Evolutionary conservation across 2,888 invertebrate genomes (phyloP), one percentile per base, ranked within the genome.

Genomic region (Eurytoma californica): DNA sequence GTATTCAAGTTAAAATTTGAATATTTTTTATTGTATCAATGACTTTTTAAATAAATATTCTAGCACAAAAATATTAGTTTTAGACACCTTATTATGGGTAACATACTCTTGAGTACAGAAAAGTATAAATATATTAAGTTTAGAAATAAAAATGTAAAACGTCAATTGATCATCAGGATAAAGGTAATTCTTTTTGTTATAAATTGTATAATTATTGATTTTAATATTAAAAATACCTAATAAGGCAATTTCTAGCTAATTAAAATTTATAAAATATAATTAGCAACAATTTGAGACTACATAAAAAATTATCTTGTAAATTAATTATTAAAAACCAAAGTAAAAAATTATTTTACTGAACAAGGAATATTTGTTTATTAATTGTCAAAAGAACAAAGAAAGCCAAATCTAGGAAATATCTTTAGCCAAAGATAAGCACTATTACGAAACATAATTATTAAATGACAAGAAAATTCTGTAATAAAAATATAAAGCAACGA

Each of bases 401-500:
- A 24, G 30, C 39, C 53, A 63, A 63, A 72, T 53, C 53, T 61
- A 72, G 28, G 28, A 53, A 72, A 53, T 72, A 72, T 72, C 30
- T 72, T 63, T 72, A 51, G 20, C 72, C 72, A 72, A 72, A 72
- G 61, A 72, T 53, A 72, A 57, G 39, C 60, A 16, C 3, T 51
- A 20, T 72, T 61, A 53, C 14, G 18, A 51, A 2, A 53, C 39
- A 63, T 63, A 53, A 58, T 16, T 30, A 16, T 12, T 53, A 30
- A 18, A 30, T 53, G 20, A 55, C 67, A 55, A 68, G 55, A 18
- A 47, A 63, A 63, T 20, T 30, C 30, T 53, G 18, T 30, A 53
- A 53, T 63, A 72, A 12, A 53, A 65, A 74, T 76, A 83, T 73
- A 79, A 73, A 79, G 83, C 84, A 85, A 85, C 84, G 85, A 85